phyloP scores from a whole-genome alignment of 2,888 invertebrate genomes.

The Scaptomyza reducta region DNA sequence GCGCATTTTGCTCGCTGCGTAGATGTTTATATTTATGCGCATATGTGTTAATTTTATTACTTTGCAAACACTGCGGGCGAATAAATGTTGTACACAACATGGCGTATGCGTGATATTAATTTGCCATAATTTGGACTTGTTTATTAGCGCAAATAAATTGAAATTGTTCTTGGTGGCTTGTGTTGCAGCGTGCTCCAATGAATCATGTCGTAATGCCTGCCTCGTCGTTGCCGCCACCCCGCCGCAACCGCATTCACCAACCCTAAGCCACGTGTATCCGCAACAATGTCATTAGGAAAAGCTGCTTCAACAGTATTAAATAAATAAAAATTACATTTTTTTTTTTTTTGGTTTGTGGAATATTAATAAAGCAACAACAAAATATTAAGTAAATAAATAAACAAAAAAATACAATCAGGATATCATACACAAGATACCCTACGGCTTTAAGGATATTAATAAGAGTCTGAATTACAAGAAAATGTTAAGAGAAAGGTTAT shows the following conservation, averaged over 20 bases:
- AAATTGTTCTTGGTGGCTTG: conserved; percentile 37
- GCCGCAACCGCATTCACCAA: no score
- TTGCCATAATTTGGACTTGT: conserved; percentile 55
- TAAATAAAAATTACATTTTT: conserved; percentile 14
- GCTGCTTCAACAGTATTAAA: conserved; percentile 24
- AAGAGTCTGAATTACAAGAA: no score
- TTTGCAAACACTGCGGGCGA: conserved; percentile 44
- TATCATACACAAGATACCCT: neutral
- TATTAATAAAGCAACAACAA: neutral
- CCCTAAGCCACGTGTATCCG: neutral
- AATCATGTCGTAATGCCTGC: conserved; percentile 24
- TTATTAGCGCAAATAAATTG: conserved; percentile 60
- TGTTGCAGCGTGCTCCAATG: conserved; percentile 22
- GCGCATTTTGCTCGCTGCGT: conserved; percentile 40
- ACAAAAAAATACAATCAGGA: neutral
- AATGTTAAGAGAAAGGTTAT: no score
- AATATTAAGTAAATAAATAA: neutral
- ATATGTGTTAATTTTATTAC: conserved; percentile 77
- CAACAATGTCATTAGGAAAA: conserved; percentile 32
- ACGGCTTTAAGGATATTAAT: no score
- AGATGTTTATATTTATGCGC: conserved; percentile 65
- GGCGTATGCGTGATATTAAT: conserved; percentile 69
- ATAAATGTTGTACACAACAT: conserved; percentile 5
- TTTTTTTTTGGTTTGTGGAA: neutral
- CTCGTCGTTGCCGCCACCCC: neutral